phyloP scores from a whole-genome alignment of 2,797 vertebrate species.

The Leontopithecus rosalia region DNA sequence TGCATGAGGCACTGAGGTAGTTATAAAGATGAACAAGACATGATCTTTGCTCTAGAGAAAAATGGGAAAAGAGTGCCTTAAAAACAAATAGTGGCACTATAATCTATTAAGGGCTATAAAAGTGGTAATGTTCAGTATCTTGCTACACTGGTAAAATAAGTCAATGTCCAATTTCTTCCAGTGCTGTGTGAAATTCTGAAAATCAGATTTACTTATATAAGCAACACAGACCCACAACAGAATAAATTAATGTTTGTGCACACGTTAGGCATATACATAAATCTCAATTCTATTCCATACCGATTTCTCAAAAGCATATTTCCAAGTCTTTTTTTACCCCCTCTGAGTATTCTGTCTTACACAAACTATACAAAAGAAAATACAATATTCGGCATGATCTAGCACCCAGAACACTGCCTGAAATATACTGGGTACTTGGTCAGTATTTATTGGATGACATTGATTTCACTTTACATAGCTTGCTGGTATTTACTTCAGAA shows the following conservation, averaged over 20 bases:
- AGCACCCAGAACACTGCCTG: neutral
- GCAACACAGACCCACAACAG: neutral
- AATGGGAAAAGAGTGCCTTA: neutral
- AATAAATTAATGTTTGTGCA: neutral
- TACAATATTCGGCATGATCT: neutral
- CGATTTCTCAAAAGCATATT: neutral
- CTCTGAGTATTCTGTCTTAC: neutral
- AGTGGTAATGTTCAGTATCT: neutral
- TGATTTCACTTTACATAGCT: neutral
- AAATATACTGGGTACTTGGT: neutral
- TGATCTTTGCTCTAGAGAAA: neutral
- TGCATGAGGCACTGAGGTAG: neutral
- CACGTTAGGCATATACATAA: neutral
- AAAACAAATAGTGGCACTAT: neutral
- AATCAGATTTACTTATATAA: neutral
- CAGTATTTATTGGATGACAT: neutral
- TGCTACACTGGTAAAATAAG: neutral
- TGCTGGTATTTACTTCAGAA: neutral
- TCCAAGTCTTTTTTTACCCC: neutral
- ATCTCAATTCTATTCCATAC: neutral
- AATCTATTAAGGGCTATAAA: neutral
- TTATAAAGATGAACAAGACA: neutral
- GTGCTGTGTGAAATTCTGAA: neutral
- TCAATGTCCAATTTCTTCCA: neutral
- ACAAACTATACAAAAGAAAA: conserved; percentile 12